A percentile compares a stretch with the other conserved stretches of the same genome.
Evolutionary conservation across 1,140 invertebrate genomes (phyloP).

Genomic region (Lepidurus couesii): DNA sequence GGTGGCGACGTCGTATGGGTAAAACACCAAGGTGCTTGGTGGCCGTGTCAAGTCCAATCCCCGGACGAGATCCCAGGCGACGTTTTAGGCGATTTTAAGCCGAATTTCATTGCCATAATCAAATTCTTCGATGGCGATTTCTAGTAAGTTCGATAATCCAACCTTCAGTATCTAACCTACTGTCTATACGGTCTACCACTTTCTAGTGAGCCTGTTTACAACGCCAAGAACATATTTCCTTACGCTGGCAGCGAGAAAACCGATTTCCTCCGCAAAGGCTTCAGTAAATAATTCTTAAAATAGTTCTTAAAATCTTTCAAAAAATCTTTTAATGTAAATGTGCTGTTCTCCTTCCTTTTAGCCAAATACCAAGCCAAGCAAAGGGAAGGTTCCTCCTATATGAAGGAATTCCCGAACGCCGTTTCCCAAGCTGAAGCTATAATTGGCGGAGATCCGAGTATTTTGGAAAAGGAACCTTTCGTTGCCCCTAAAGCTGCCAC

Average conservation of each 20-base stretch:
- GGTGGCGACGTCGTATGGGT: neutral
- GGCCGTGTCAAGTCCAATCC: constrained; percentile 2
- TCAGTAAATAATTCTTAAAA: neutral
- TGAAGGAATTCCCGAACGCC: constrained; percentile 8
- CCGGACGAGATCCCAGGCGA: neutral
- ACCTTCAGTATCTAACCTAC: neutral
- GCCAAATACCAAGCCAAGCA: neutral
- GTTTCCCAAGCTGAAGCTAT: constrained; percentile 27
- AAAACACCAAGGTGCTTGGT: constrained; percentile 5
- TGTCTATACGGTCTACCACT: neutral
- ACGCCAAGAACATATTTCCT: constrained; percentile 3
- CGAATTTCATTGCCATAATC: neutral
- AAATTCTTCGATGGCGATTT: constrained; percentile 14
- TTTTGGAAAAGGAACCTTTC: constrained; percentile 26
- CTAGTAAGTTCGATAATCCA: neutral
- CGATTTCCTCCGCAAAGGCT: neutral
- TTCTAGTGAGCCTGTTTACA: neutral
- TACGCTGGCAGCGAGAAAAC: neutral
- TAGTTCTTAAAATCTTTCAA: too few relatives aligned
- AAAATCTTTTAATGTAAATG: neutral
- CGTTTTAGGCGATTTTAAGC: neutral
- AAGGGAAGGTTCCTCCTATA: neutral
- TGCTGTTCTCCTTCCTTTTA: neutral
- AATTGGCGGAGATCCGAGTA: constrained; percentile 23
- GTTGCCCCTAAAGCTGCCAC: constrained; percentile 5